Evolutionary conservation across 1,140 invertebrate genomes (phyloP).

Genomic region (Bombus pascuorum): DNA sequence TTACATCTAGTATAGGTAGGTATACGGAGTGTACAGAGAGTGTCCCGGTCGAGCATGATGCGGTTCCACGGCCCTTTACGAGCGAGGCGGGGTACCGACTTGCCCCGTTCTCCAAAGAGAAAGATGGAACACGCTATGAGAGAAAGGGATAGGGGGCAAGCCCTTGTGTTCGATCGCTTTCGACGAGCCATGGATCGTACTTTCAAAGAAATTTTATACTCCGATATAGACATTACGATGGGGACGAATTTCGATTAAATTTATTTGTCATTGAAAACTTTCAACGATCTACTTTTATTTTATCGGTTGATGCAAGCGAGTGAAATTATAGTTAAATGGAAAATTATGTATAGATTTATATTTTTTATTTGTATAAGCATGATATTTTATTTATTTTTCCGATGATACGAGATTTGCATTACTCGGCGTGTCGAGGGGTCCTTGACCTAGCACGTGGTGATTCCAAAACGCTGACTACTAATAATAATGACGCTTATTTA

Average conservation of each 20-base stretch:
- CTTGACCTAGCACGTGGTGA: constrained; percentile 56
- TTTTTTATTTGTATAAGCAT: not conserved
- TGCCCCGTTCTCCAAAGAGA: constrained; percentile 63
- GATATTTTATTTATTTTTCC: constrained; percentile 5
- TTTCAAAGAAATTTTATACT: constrained; percentile 54
- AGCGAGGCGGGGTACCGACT: constrained; percentile 63
- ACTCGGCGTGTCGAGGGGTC: constrained; percentile 44
- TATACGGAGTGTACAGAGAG: constrained; percentile 74
- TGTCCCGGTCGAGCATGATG: constrained; percentile 76
- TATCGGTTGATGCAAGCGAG: not conserved
- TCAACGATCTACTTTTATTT: not conserved
- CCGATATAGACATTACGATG: constrained; percentile 23
- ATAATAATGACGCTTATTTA: constrained; percentile 35
- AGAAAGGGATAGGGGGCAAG: constrained; percentile 45
- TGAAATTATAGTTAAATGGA: not conserved
- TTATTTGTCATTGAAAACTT: not conserved
- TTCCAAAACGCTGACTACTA: constrained; percentile 56
- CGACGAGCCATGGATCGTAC: constrained; percentile 55
- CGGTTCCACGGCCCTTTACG: constrained; percentile 67
- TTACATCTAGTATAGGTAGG: constrained; percentile 74
- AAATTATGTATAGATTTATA: not conserved
- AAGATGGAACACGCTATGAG: constrained; percentile 39
- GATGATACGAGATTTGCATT: constrained; percentile 30
- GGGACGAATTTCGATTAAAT: not conserved
- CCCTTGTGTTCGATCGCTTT: constrained; percentile 64